Evolutionary conservation across 2,888 invertebrate species (phyloP), one percentile per base, ranked within the genome.

Genomic region (Atethmia centrago): DNA sequence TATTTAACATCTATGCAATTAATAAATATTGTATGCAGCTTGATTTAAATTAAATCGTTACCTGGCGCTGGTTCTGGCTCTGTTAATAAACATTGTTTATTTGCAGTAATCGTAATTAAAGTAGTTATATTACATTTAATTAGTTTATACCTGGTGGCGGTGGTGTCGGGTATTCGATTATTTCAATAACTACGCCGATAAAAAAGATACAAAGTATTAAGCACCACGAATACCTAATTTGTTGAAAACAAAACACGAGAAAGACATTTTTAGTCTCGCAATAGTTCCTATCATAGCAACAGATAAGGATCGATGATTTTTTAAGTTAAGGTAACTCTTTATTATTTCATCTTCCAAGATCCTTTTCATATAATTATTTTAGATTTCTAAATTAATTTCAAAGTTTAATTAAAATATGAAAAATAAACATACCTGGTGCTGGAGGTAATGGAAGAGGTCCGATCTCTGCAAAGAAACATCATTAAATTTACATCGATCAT

Each of bases 21-120:
- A 19, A 21, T 71, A 8, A 25, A 25, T 67, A 0, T n/a, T 51
- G 9, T 28, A 59, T 58, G 75, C 19, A 51, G 28, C 10, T 51
- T 12, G 3, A 36, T 55, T 55, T 51, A 47, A 62, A 56, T 45
- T 3, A 49, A 77, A 40, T 66, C 3, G 1, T 78, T 82, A 82
- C 82, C 82, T 82, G 75, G 67, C 19, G 40, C 66, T 56, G 67
- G 64, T 51, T 70, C 66, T 56, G 79, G 59, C 25, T 53, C 72
- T 75, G 82, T 72, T 68, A 55, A 70, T 67, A 58, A 64, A 69
- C n/a, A 69, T 71, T 63, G 40, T 66, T 59, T 63, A 61, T 58
- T 75, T 55, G 49, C 19, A 40, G 21, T 66, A 10, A 58, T 56
- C 55, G 10, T 65, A 53, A 67, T 53, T 45, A 28, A 51, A 28